These are phyloP conservation scores for Falcaria lacertinaria DNA, from an alignment of 2,888 invertebrate genomes.

Conservation along the genomic window DNA sequence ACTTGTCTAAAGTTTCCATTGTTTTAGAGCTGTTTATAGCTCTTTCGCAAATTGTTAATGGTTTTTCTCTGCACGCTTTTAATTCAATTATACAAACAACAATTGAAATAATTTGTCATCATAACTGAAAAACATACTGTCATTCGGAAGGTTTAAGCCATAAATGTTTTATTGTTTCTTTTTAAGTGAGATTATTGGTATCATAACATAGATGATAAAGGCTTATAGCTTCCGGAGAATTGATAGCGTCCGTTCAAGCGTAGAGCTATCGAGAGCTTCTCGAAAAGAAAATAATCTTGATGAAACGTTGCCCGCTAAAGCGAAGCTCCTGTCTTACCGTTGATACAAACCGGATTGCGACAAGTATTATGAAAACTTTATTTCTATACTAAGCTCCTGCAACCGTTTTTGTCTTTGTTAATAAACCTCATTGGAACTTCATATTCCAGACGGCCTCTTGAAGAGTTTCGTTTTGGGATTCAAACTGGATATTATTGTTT, in stretches of 20 bases:
- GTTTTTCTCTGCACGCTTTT: constrained; percentile 41
- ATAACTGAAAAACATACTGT: no score
- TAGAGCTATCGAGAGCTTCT: constrained; percentile 43
- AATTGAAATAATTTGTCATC: no score
- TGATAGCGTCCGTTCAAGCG: constrained; percentile 49
- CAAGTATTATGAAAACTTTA: constrained; percentile 50
- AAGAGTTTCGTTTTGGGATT: constrained; percentile 18
- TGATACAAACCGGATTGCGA: constrained; percentile 45
- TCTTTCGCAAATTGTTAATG: constrained; percentile 47
- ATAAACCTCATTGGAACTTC: constrained; percentile 39
- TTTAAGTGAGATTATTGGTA: no score
- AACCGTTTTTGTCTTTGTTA: constrained; percentile 52
- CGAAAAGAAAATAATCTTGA: constrained; percentile 68
- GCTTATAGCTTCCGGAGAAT: constrained; percentile 19
- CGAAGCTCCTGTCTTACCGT: constrained; percentile 40
- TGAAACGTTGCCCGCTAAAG: constrained; percentile 61
- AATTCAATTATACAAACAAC: constrained; percentile 44
- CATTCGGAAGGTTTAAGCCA: no score
- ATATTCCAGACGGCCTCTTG: constrained; percentile 10
- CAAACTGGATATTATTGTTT: neutral
- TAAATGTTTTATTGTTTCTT: no score
- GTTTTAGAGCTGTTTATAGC: constrained; percentile 41
- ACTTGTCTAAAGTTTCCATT: constrained; percentile 72
- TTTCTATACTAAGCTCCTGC: constrained; percentile 42
- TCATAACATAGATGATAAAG: neutral